A percentile compares a stretch with the other conserved stretches of the same genome.
Evolutionary conservation across 2,797 vertebrate genomes (phyloP).

Genomic region (Poliocrania exsul): DNA sequence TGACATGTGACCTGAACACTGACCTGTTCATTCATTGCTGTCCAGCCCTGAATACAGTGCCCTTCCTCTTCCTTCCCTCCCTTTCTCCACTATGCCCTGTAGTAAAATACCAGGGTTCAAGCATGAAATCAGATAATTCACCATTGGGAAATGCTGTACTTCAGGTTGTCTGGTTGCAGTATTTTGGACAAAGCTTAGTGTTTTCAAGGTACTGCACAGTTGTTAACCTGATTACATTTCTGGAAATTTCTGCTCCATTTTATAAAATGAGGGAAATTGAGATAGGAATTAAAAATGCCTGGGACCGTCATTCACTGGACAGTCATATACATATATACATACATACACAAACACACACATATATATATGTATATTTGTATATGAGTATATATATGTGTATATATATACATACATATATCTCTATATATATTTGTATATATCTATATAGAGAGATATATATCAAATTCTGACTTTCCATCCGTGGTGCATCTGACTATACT

Average conservation of each 20-base stretch:
- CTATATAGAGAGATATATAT: too few species aligned
- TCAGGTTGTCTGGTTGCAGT: neutral
- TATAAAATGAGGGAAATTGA: neutral
- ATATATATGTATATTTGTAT: too few species aligned
- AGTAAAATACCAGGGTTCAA: neutral
- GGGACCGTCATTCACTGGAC: neutral
- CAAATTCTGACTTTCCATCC: neutral
- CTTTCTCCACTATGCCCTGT: neutral
- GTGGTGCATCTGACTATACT: rapidly evolving
- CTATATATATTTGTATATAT: neutral
- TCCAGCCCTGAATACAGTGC: neutral
- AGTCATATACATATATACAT: neutral
- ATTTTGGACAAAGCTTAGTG: neutral
- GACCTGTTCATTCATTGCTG: neutral
- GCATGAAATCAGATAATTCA: neutral
- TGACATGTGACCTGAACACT: neutral
- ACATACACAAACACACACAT: too few species aligned
- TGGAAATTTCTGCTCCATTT: neutral
- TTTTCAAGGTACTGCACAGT: neutral
- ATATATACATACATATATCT: neutral
- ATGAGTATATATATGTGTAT: neutral
- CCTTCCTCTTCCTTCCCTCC: neutral
- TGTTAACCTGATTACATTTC: rapidly evolving
- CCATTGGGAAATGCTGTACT: neutral
- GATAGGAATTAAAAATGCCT: neutral